These are phyloP conservation scores for Sapayoa aenigma DNA, from an alignment of 2,113 vertebrate species.

Conservation along the genomic window DNA sequence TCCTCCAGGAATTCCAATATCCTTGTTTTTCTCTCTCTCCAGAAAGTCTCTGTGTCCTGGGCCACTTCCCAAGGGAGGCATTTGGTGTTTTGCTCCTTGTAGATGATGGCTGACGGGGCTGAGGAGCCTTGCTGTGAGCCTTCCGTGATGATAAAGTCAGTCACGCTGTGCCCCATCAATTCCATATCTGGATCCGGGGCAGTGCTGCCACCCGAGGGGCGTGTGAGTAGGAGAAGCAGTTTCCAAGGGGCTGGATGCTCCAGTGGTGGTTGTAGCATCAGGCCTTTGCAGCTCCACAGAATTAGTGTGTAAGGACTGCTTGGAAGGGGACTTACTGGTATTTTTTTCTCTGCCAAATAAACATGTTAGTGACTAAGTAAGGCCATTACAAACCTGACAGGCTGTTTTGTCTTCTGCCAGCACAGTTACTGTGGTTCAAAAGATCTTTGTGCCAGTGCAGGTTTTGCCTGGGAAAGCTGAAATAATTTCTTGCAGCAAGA, in stretches of 20 bases:
- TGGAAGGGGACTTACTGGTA: background rate
- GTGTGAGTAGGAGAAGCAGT: background rate
- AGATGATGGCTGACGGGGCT: background rate
- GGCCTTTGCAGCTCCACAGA: background rate
- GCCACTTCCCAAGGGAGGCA: too few relatives aligned
- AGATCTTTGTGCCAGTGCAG: background rate
- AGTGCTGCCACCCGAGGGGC: fast-evolving
- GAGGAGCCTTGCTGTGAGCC: background rate
- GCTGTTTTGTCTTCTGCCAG: background rate
- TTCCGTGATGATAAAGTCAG: fast-evolving
- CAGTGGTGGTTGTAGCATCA: background rate
- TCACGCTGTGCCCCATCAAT: fast-evolving
- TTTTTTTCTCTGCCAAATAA: background rate
- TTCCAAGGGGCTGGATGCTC: background rate
- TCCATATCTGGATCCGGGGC: background rate
- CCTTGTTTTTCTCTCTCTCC: background rate
- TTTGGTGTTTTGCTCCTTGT: background rate
- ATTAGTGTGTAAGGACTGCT: background rate
- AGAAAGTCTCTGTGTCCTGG: background rate
- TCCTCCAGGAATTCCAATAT: background rate
- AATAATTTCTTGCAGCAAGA: background rate
- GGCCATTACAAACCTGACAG: background rate
- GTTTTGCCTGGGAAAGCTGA: background rate
- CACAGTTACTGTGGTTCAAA: background rate
- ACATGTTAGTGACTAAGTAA: background rate